Base-by-base conservation (phyloP, 2,888 invertebrate species). In the Nephrocerus scutellatus region DNA sequence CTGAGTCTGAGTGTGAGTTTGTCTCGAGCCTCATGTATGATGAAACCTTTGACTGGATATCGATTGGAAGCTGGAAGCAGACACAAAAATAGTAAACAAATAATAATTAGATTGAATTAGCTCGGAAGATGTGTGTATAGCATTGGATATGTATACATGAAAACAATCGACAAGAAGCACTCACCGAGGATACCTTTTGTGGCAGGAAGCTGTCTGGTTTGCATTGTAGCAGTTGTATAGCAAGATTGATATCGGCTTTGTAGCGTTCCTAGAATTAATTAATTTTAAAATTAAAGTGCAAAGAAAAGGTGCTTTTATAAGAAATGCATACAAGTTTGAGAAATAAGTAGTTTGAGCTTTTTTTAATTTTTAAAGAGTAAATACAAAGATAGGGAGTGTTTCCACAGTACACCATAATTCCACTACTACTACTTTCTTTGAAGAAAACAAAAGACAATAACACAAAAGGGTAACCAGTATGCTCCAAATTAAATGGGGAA, bases 181-280 rank as follows among this genome's bases (percentile, higher is more conserved):
- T 80, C 74, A 90, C 90, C 68, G 82, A 81, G 63, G 89, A 88
- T 57, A 88, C 78, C 70, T 85, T 88, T 61, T 92, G 93, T 29
- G 90, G 82, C 44, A 93, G 84, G 73, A 92, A 95, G 70, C 88
- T 88, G 50, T 88, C 86, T 51, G 93, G 93, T 63, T 92, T 93
- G 68, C 93, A 93, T 64, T 95, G 93, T 36, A 95, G 73, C 56
- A 95, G 74, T 68, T 93, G 91, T 52, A 93, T 91, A 45, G 93
- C 93, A 60, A 91, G 71, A 68, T 85, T 88, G 63, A 93, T 91
- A 65, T 95, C 95, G 60, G 84, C 87, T 66, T 90, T 84, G 70
- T 91, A 93, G 57, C 89, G 80, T 62, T 92, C 92, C 93, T 93
- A 73, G 28, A 79, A 79, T 48, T 46, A 50, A 50, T n/a, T n/a